Evolutionary conservation across 1,140 invertebrate genomes (phyloP), one percentile per base, ranked within the genome.

Genomic region (Solenopsis invicta): DNA sequence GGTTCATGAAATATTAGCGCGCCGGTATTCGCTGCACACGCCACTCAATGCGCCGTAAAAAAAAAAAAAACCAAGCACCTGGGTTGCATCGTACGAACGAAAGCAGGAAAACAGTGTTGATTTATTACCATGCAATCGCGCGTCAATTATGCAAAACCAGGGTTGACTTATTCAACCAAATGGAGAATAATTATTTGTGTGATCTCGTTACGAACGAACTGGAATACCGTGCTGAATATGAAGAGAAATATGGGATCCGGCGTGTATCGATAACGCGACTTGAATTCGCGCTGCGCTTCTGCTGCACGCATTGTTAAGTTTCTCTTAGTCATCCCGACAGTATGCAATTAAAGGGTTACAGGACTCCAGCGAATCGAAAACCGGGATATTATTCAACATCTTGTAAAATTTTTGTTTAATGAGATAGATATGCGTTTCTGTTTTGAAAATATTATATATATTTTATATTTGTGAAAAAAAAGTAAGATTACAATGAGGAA

Each of bases 1-100:
- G 16, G 37, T 62, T 85, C 75, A 78, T 85, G 74, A 78, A 85
- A 85, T 78, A 78, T 85, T 85, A 85, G 45, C 45, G 82, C 82
- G 45, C 4, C 45, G 1, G 61, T 77, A 62, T 72, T 64, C 61
- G 56, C 13, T 24, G 54, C 24, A 29, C 37, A 52, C 54, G 59
- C 67, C 54, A 24, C 45, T 77, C 56, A 45, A 37, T 82, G n/a
- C 45, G 8, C 2, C 16, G 48, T 48, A 54, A 75, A 48, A 66
- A 13, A 69, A 24, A 48, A 75, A 48, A 66, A 13, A 69, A 24
- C 24, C 12, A 66, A 2, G 18, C 41, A 16, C 21, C 61, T 5
- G 18, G 9, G 82, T 37, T 29, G 21, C 37, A 50, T 1, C 21
- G 5, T 4, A 16, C 24, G 59, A 4, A 24, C 13, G 41, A 29